A percentile compares a stretch with the other conserved stretches of the same genome.
Conservation (phyloP, 1,140 invertebrate species). For the Fopius arisanus region DNA sequence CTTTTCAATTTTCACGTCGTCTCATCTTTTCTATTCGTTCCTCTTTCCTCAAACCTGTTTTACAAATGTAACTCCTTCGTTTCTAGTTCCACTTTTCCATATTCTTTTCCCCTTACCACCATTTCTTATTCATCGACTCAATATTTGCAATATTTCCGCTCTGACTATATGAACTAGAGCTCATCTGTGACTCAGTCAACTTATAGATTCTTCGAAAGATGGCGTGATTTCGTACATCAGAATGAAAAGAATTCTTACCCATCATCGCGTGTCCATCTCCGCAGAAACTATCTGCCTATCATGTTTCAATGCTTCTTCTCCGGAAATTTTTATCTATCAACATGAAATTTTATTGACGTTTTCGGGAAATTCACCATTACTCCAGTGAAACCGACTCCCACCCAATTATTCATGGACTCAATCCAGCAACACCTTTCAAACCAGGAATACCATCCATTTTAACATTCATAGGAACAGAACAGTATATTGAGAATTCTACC, state of each 20-base stretch:
- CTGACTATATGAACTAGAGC: slow-evolving; percentile 8
- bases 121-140: slow-evolving; percentile 36
- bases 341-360: neutral
- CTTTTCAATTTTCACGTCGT: neutral
- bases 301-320: neutral
- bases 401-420: neutral
- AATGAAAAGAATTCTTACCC: neutral
- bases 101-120: slow-evolving; percentile 20
- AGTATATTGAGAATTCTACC: too few relatives aligned
- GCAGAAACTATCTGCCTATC: neutral
- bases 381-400: neutral
- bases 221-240: neutral
- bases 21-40: slow-evolving; percentile 4
- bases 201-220: slow-evolving; percentile 18
- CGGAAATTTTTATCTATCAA: neutral
- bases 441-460: too few relatives aligned
- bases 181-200: slow-evolving; percentile 26
- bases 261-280: neutral
- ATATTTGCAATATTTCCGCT: slow-evolving; percentile 31
- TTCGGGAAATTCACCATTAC: neutral
- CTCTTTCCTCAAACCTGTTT: neutral
- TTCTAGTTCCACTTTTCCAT: neutral
- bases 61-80: neutral
- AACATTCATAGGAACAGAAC: too few relatives aligned
- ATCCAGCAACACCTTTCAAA: too few relatives aligned